Percentiles rank a stretch among this genome's conserved stretches.
Evolutionary conservation across 2,888 invertebrate genomes (phyloP).

Genomic region (Andrena marginata): DNA sequence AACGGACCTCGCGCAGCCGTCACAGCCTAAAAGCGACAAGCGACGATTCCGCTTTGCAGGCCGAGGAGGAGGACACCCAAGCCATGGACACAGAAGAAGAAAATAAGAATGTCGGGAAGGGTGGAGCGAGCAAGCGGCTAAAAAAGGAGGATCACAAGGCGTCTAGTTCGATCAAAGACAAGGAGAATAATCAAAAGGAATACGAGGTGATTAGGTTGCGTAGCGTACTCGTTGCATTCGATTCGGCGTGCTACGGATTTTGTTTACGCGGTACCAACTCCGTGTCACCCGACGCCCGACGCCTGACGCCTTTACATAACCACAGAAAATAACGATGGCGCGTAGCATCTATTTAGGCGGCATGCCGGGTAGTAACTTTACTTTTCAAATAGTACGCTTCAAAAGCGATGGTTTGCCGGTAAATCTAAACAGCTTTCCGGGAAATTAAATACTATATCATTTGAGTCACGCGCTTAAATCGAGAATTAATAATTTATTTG

Average conservation of each 20-base stretch:
- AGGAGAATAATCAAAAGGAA: conserved; percentile 85
- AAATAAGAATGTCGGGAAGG: conserved; percentile 74
- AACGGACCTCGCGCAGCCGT: conserved; percentile 72
- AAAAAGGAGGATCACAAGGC: conserved; percentile 76
- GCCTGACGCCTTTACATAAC: conserved; percentile 13
- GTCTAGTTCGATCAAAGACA: conserved; percentile 80
- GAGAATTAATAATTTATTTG: too few relatives aligned
- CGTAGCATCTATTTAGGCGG: not conserved
- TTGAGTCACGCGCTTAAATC: too few relatives aligned
- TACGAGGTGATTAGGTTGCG: conserved; percentile 85
- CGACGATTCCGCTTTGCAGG: conserved; percentile 71
- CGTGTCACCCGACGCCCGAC: not conserved
- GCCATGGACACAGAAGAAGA: conserved; percentile 60
- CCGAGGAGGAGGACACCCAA: conserved; percentile 54
- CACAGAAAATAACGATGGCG: not conserved
- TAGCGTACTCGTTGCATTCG: not conserved
- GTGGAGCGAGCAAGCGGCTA: conserved; percentile 71
- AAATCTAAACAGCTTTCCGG: too few relatives aligned
- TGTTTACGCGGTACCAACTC: conserved; percentile 18
- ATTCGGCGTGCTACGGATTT: not conserved
- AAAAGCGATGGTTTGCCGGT: not conserved
- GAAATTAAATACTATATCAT: not conserved
- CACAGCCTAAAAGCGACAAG: conserved; percentile 40
- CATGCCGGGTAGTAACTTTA: not conserved
- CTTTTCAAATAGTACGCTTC: not conserved